Percentiles rank a stretch among this genome's conserved stretches.
Conservation (phyloP, 2,888 invertebrate genomes). For the Herminia tarsipennalis region DNA sequence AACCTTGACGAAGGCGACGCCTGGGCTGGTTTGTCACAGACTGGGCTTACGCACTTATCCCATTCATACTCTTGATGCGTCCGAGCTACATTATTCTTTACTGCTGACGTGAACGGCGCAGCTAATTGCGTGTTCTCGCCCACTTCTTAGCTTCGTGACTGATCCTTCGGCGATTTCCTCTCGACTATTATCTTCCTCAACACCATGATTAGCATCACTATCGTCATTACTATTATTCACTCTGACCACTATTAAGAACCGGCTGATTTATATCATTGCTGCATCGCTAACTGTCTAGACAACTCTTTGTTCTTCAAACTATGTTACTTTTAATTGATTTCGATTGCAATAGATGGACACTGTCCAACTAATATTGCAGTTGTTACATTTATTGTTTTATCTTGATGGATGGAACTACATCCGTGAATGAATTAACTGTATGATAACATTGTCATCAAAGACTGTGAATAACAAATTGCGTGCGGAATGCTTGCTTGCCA, state of each 20-base stretch:
- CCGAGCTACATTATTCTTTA: constrained; percentile 60
- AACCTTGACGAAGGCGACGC: constrained; percentile 58
- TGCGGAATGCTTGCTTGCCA: constrained; percentile 77
- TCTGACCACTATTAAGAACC: constrained; percentile 28
- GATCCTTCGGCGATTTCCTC: constrained; percentile 56
- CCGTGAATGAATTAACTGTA: constrained; percentile 29
- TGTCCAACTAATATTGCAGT: constrained; percentile 35
- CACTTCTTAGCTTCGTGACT: constrained; percentile 60
- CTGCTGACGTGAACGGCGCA: constrained; percentile 60
- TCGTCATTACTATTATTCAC: constrained; percentile 56
- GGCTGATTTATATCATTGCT: constrained; percentile 41
- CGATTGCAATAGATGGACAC: constrained; percentile 35
- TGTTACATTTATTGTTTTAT: constrained; percentile 22
- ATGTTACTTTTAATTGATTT: constrained; percentile 38
- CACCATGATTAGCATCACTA: constrained; percentile 62
- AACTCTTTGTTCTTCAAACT: constrained; percentile 42
- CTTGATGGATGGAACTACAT: constrained; percentile 25
- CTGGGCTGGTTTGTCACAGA: constrained; percentile 58
- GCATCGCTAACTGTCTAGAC: constrained; percentile 31
- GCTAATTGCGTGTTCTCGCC: constrained; percentile 71
- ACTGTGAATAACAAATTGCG: constrained; percentile 42
- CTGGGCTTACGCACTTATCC: constrained; percentile 48
- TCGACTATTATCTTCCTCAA: constrained; percentile 55
- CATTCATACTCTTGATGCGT: constrained; percentile 62
- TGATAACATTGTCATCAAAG: constrained; percentile 30